Evolutionary conservation across 2,113 vertebrate species (phyloP).

Genomic region (Amblyornis subalaris): DNA sequence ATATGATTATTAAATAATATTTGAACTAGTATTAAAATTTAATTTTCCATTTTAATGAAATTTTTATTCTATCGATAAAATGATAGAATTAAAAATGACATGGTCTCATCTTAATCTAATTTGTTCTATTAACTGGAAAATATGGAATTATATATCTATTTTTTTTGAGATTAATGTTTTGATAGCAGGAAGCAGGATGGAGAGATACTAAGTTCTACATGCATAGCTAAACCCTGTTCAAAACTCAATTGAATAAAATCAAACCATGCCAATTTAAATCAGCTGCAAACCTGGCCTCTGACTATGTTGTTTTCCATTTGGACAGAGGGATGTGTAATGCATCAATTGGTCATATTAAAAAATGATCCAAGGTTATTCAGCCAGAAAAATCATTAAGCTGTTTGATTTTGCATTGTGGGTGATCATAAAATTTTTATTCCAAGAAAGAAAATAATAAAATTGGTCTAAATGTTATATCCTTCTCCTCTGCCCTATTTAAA

Average conservation of each 20-base stretch:
- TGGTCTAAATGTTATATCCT: not conserved
- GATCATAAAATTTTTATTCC: not conserved
- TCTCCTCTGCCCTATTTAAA: not conserved
- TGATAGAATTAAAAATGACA: not conserved
- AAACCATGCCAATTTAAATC: not conserved
- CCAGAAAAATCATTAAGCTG: slow-evolving; percentile 4
- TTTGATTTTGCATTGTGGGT: not conserved
- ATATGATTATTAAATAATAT: not conserved
- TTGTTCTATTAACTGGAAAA: not conserved
- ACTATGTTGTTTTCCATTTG: not conserved
- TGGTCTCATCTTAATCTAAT: not conserved
- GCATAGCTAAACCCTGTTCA: not conserved
- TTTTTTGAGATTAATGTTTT: not conserved
- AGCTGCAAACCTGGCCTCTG: not conserved
- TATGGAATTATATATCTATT: not conserved
- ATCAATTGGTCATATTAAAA: not conserved
- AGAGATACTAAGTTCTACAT: not conserved
- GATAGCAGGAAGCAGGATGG: not conserved
- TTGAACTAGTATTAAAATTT: not conserved
- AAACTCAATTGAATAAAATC: not conserved
- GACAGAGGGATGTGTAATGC: not conserved
- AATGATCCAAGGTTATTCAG: not conserved
- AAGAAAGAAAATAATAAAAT: not conserved
- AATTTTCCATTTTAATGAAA: not conserved
- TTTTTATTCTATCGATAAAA: not conserved